Conservation (phyloP, 2,888 invertebrate species). For the Plebejus anna region DNA sequence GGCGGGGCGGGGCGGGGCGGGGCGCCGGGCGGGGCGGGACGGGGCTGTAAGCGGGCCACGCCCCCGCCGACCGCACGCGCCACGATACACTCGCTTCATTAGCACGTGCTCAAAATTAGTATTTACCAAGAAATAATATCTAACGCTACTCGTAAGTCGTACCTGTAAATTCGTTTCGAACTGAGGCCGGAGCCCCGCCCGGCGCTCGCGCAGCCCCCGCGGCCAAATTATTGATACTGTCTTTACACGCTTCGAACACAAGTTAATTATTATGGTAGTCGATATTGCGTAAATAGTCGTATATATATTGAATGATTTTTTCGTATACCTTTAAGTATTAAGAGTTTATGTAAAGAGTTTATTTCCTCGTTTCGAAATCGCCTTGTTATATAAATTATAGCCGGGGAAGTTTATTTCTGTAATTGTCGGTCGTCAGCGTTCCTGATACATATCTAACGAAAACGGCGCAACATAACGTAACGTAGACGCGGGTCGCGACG, state of each 20-base stretch:
- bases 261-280: constrained; percentile 38
- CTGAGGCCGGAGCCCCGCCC: background rate
- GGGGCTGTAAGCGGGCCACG: background rate
- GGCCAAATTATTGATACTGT: constrained; percentile 15
- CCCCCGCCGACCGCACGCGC: background rate
- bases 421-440: constrained; percentile 33
- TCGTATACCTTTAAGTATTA: constrained; percentile 30
- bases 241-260: constrained; percentile 42
- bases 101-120: background rate
- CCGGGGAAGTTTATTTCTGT: constrained; percentile 35
- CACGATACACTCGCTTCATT: background rate
- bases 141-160: constrained; percentile 7
- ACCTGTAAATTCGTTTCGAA: background rate
- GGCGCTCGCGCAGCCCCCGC: constrained; percentile 9
- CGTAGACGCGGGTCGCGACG: constrained; percentile 31
- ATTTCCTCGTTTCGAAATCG: constrained; percentile 32
- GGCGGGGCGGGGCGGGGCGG: background rate
- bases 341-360: constrained; percentile 32
- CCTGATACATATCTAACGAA: constrained; percentile 39
- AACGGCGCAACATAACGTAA: constrained; percentile 38
- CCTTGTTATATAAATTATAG: constrained; percentile 36
- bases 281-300: constrained; percentile 10
- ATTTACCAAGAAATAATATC: background rate
- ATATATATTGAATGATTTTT: constrained; percentile 13
- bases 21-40: background rate